Percentiles rank a stretch among this genome's conserved stretches.
These are phyloP conservation scores for Pagrus major DNA, from an alignment of 2,113 vertebrate genomes.

Conservation along the genomic window DNA sequence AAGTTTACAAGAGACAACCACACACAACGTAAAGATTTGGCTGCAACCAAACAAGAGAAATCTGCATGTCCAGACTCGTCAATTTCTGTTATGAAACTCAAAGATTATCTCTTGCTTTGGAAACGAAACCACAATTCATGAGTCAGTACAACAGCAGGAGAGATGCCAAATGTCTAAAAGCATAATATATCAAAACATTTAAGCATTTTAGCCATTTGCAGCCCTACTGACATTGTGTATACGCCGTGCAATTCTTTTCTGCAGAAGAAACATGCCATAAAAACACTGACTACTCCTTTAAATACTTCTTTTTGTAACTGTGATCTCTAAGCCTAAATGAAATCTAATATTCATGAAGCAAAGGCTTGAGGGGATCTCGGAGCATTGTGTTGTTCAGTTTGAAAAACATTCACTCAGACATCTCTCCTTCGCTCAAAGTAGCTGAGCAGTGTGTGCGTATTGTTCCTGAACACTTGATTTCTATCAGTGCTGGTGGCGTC, in stretches of 20 bases:
- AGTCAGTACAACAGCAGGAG: not conserved
- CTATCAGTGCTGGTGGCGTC: conserved; percentile 16
- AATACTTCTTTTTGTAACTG: not conserved
- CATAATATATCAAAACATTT: not conserved
- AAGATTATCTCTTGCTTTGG: not conserved
- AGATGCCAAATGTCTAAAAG: not conserved
- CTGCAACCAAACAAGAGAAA: conserved; percentile 8
- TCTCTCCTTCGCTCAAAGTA: conserved; percentile 23
- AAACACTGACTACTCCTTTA: not conserved
- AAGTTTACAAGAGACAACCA: not conserved
- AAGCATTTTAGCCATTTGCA: not conserved
- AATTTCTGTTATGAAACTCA: conserved; percentile 3
- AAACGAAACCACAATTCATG: not conserved
- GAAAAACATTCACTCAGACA: conserved; percentile 48
- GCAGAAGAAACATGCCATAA: conserved; percentile 3
- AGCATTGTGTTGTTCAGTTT: conserved; percentile 36
- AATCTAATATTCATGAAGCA: conserved; percentile 56
- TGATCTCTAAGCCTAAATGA: conserved; percentile 19
- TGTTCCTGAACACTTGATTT: conserved; percentile 27
- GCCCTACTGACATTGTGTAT: not conserved
- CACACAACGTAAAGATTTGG: not conserved
- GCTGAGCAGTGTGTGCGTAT: conserved; percentile 33
- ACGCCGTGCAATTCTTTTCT: not conserved
- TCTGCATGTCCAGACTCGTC: not conserved
- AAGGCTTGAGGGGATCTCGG: conserved; percentile 29